phyloP scores from a whole-genome alignment of 2,888 invertebrate genomes.

The Metacarcinus magister region DNA sequence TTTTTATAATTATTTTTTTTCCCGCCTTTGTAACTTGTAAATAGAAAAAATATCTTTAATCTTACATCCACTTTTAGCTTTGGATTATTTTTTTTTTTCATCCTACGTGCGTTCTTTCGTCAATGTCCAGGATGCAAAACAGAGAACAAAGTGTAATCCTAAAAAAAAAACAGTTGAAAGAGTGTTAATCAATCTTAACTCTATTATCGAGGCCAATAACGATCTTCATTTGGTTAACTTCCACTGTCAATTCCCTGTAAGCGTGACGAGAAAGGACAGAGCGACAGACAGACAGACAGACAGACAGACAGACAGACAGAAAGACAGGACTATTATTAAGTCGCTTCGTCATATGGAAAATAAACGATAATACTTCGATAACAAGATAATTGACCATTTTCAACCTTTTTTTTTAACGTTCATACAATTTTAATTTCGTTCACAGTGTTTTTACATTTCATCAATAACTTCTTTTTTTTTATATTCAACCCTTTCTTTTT shows the following conservation, averaged over 20 bases:
- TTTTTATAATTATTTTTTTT: no score
- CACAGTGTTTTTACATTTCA: background rate
- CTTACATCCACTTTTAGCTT: no score
- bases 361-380: background rate
- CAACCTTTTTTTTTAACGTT: background rate
- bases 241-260: background rate
- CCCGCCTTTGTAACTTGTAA: no score
- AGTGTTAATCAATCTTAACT: constrained; percentile 12
- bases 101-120: background rate
- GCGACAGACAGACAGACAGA: background rate
- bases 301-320: background rate
- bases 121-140: background rate
- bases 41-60: no score
- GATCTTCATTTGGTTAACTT: constrained; percentile 15
- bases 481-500: no score
- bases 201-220: background rate
- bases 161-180: background rate
- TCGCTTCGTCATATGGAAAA: background rate
- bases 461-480: no score
- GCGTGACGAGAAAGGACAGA: background rate
- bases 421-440: background rate
- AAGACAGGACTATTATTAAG: no score
- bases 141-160: background rate
- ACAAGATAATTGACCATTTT: background rate
- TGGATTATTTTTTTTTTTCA: background rate